phyloP scores from a whole-genome alignment of 2,113 vertebrate species.

The Manacus vitellinus region DNA sequence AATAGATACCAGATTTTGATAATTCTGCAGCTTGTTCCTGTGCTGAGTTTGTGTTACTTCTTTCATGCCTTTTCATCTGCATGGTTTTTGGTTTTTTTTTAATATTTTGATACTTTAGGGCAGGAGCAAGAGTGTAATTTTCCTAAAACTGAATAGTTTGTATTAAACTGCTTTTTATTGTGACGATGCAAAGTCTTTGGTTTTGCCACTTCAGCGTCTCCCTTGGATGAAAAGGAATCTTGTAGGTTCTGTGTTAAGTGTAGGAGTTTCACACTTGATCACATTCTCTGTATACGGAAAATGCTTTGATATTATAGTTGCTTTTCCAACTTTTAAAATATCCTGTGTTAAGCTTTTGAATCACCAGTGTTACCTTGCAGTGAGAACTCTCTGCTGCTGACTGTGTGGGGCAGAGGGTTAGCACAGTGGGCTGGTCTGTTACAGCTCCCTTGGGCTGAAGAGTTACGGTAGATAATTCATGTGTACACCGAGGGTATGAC shows the following conservation, averaged over 20 bases:
- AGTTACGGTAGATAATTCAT: rapidly evolving
- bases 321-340: not conserved
- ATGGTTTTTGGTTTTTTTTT: not conserved
- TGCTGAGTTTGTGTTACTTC: not conserved
- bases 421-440: rapidly evolving
- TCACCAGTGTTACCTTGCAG: not conserved
- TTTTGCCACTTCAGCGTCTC: not conserved
- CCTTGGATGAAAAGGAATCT: not conserved
- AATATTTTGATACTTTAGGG: not conserved
- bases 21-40: not conserved
- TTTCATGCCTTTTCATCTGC: not conserved
- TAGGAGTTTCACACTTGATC: not conserved
- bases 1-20: not conserved
- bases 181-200: not conserved
- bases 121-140: not conserved
- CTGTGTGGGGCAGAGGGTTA: rapidly evolving
- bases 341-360: not conserved
- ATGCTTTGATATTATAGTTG: not conserved
- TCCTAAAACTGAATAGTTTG: not conserved
- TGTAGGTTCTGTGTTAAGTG: not conserved
- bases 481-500: too few species aligned
- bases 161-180: not conserved
- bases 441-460: not conserved
- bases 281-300: not conserved
- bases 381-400: not conserved